Evolutionary conservation across 2,113 vertebrate species (phyloP).

Genomic region (Pseudopipra pipra): DNA sequence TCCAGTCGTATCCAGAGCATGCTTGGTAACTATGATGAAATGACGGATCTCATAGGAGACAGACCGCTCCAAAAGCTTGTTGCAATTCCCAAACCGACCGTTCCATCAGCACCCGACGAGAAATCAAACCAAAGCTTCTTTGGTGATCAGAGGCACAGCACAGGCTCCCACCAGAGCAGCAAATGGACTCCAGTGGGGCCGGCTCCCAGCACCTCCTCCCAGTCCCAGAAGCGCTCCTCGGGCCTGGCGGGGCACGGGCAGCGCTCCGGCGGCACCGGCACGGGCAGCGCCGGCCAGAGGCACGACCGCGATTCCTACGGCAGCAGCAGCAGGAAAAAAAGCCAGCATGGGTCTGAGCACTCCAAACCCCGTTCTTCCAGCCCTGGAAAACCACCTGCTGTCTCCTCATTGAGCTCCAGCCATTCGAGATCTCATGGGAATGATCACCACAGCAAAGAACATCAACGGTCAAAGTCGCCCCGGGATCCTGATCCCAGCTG

Average conservation of each 20-base stretch:
- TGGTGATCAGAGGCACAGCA: conserved; percentile 84
- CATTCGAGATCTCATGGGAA: conserved; percentile 85
- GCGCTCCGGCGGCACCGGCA: conserved; percentile 65
- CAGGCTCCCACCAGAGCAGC: conserved; percentile 85
- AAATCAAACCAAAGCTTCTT: conserved; percentile 86
- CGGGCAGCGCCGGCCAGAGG: conserved; percentile 81
- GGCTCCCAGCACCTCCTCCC: conserved; percentile 82
- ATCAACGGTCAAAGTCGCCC: conserved; percentile 93
- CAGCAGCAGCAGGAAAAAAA: conserved; percentile 78
- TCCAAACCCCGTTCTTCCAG: conserved; percentile 89
- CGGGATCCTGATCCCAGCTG: conserved; percentile 92
- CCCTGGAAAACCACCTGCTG: conserved; percentile 81
- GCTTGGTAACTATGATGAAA: conserved; percentile 98
- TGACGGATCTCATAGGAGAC: conserved; percentile 94
- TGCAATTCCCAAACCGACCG: conserved; percentile 83
- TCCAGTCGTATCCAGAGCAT: conserved; percentile 99
- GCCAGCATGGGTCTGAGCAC: conserved; percentile 92
- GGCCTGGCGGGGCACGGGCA: conserved; percentile 14
- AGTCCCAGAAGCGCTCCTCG: conserved; percentile 88
- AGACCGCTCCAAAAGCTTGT: conserved; percentile 88
- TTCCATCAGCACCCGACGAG: conserved; percentile 88
- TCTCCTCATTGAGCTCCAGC: conserved; percentile 83
- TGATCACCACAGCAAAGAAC: conserved; percentile 92
- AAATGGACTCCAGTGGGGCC: conserved; percentile 98
- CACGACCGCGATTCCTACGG: conserved; percentile 85